Percentiles rank a stretch among this genome's conserved stretches.
These are phyloP conservation scores for Tromatobia lineatoria DNA, from an alignment of 2,888 invertebrate genomes.

Conservation along the genomic window DNA sequence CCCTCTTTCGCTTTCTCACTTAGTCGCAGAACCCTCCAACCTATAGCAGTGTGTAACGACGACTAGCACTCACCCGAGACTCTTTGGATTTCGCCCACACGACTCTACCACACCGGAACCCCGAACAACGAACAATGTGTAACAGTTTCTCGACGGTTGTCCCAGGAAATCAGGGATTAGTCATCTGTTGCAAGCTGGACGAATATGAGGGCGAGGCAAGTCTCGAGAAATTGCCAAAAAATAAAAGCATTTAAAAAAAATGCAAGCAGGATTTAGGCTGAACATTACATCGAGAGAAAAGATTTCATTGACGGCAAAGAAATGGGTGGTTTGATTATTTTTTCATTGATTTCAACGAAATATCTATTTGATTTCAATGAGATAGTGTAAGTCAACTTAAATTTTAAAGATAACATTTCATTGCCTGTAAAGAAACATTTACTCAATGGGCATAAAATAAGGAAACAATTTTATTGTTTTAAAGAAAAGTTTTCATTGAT, in stretches of 20 bases:
- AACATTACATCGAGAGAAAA: too few relatives aligned
- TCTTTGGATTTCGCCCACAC: constrained; percentile 71
- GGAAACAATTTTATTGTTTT: too few relatives aligned
- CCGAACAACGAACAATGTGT: constrained; percentile 82
- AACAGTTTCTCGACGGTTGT: constrained; percentile 82
- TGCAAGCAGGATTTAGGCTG: too few relatives aligned
- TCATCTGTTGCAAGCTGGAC: constrained; percentile 69
- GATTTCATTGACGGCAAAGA: too few relatives aligned
- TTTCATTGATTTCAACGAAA: too few relatives aligned
- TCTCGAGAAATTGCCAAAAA: constrained; percentile 14
- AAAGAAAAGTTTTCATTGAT: too few relatives aligned
- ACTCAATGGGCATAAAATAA: too few relatives aligned
- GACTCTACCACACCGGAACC: constrained; percentile 68
- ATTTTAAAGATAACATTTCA: too few relatives aligned
- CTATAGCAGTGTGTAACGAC: constrained; percentile 8
- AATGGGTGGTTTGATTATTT: too few relatives aligned
- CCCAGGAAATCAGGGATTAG: constrained; percentile 82
- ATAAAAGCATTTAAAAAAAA: background rate
- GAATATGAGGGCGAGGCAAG: constrained; percentile 29
- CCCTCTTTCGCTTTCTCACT: constrained; percentile 32
- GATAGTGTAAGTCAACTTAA: too few relatives aligned
- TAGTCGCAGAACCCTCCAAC: constrained; percentile 40
- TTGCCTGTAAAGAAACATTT: too few relatives aligned
- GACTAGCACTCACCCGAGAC: constrained; percentile 36
- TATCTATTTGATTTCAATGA: too few relatives aligned